Evolutionary conservation across 1,140 invertebrate genomes (phyloP).

Genomic region (Capitella teleta): DNA sequence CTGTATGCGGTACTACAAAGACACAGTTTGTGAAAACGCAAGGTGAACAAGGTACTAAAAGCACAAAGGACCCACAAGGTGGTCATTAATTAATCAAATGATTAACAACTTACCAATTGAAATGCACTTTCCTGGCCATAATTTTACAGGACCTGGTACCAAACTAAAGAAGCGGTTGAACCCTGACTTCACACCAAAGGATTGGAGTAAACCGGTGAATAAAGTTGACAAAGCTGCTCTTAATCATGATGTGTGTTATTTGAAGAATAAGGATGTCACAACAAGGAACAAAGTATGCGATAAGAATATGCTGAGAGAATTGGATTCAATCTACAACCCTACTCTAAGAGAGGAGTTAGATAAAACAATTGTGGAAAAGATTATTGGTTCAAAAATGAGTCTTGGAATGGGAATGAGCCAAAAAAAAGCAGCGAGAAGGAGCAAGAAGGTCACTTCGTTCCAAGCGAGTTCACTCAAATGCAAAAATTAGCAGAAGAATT

Average conservation of each 20-base stretch:
- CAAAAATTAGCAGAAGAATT: slow-evolving; percentile 4
- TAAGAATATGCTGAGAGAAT: no score
- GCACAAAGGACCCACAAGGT: background rate
- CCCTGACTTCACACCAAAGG: no score
- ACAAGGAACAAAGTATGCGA: no score
- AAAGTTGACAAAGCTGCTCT: no score
- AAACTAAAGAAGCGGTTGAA: slow-evolving; percentile 8
- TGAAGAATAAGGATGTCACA: no score
- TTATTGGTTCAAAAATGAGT: background rate
- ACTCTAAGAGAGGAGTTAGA: background rate
- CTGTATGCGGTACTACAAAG: slow-evolving; percentile 1
- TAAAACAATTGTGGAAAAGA: background rate
- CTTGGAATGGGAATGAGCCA: background rate
- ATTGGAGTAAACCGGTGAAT: no score
- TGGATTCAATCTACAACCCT: no score
- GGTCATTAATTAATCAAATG: background rate
- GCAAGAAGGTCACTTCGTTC: no score
- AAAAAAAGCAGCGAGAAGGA: no score
- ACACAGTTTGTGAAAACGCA: slow-evolving; percentile 6
- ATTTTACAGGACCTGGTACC: slow-evolving; percentile 11
- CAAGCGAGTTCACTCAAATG: no score
- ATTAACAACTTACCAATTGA: slow-evolving; percentile 10
- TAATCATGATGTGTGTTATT: background rate
- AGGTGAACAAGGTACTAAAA: no score
- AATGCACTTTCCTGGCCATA: slow-evolving; percentile 12